Evolutionary conservation across 2,888 invertebrate species (phyloP).

Genomic region (Orgyia antiqua): DNA sequence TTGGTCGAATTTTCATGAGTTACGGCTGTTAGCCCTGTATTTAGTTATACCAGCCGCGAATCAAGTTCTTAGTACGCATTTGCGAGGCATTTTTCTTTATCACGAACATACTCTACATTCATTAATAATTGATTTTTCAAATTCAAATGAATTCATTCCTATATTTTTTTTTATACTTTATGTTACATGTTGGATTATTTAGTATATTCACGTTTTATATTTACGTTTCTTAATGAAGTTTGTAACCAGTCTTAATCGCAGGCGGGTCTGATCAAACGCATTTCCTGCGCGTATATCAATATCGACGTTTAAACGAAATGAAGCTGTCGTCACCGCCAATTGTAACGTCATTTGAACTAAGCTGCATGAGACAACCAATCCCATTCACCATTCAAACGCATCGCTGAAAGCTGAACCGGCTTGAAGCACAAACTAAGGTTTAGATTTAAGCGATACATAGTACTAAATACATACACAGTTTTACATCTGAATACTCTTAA

Average conservation of each 20-base stretch:
- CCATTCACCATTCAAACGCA: constrained; percentile 71
- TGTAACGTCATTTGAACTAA: constrained; percentile 74
- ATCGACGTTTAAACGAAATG: constrained; percentile 72
- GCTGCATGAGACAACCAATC: constrained; percentile 59
- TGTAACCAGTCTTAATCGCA: constrained; percentile 48
- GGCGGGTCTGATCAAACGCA: constrained; percentile 51
- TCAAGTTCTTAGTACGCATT: constrained; percentile 59
- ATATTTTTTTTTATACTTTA: too few relatives aligned
- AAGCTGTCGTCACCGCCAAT: constrained; percentile 73
- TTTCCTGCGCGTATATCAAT: constrained; percentile 53
- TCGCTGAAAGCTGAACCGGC: constrained; percentile 35
- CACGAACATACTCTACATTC: constrained; percentile 37
- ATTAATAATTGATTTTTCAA: constrained; percentile 42
- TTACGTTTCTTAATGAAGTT: constrained; percentile 62
- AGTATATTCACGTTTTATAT: constrained; percentile 38
- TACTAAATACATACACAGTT: too few relatives aligned
- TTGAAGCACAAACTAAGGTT: constrained; percentile 15
- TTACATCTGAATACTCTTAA: too few relatives aligned
- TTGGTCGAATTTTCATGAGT: constrained; percentile 51
- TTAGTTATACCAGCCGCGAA: constrained; percentile 48
- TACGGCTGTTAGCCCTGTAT: constrained; percentile 48
- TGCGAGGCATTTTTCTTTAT: constrained; percentile 44
- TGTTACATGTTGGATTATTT: constrained; percentile 30
- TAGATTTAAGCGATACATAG: too few relatives aligned
- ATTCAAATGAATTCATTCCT: too few relatives aligned